Base-by-base conservation (phyloP, 2,888 invertebrate genomes). In the Eupithecia pulchellata region DNA sequence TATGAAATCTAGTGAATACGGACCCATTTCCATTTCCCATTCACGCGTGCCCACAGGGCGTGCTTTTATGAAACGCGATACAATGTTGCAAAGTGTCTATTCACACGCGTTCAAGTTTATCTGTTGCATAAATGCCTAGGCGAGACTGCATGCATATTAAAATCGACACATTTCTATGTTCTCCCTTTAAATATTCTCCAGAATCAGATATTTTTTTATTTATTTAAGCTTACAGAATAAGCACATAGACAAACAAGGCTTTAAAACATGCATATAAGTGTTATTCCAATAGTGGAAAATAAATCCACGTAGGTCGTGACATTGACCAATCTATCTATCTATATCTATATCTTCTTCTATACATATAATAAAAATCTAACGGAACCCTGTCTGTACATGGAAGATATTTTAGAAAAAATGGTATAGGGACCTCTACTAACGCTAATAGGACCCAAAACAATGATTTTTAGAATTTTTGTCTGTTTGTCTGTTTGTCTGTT, bases 1-100 rank as follows among this genome's bases (percentile, higher is more conserved):
- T 52, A 52, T 52, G 52, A n/a, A 39, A 25, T 52, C 52, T 52
- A 52, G 52, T 25, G 6, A 29, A 55, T 29, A 68, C 36, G 39
- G 14, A 25, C 34, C 17, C 63, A 63, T 47, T 60, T 60, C 4
- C 52, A 29, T 67, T 67, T 61, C 34, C 57, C 27, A 61, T 36
- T 68, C 57, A 57, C 65, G n/a, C n/a, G n/a, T n/a, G n/a, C n/a
- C n/a, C n/a, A 57, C 65, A 57, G n/a, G 57, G 36, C n/a, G 27
- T 60, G 32, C 27, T 65, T 65, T 65, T 65, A 65, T 65, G 65
- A 57, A 34, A 57, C 52, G 55, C 2, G 25, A 65, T 65, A 65
- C 60, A 60, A 32, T 30, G 20, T 32, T 32, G 60, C 32, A 60
- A 60, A 60, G 11, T 20, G 32, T 60, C 9, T 57, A 27, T 64